phyloP scores from a whole-genome alignment of 2,888 invertebrate species.

The Yponomeuta evonymella region DNA sequence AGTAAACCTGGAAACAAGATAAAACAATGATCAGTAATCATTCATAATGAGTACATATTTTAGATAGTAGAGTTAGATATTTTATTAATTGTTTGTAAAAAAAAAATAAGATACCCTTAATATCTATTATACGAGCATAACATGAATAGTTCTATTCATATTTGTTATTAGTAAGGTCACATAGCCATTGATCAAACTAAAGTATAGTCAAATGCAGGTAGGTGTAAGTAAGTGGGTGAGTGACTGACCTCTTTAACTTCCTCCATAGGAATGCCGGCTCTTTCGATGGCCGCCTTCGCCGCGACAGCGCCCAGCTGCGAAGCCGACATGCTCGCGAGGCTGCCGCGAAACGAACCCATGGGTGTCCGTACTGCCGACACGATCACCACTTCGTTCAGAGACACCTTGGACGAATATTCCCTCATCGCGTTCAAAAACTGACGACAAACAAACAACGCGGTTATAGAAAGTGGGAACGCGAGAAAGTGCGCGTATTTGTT shows the following conservation, averaged over 20 bases:
- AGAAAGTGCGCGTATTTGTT: neutral
- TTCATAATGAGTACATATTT: too few relatives aligned
- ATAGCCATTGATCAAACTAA: neutral
- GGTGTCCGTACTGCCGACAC: constrained; percentile 96
- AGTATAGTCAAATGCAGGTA: neutral
- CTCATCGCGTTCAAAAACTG: constrained; percentile 60
- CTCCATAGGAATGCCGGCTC: constrained; percentile 87
- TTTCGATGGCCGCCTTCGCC: constrained; percentile 87
- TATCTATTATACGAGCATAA: too few relatives aligned
- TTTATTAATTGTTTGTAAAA: too few relatives aligned
- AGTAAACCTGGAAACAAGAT: constrained; percentile 56
- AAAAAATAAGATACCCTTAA: too few relatives aligned
- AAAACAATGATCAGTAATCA: too few relatives aligned
- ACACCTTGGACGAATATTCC: constrained; percentile 61
- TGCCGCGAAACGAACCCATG: constrained; percentile 95
- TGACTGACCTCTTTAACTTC: constrained; percentile 90
- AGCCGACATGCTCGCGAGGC: constrained; percentile 87
- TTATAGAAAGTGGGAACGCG: neutral
- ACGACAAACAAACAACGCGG: constrained; percentile 22
- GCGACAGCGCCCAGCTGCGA: constrained; percentile 94
- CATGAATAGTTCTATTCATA: too few relatives aligned
- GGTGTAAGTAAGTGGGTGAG: constrained; percentile 45
- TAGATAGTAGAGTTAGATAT: too few relatives aligned
- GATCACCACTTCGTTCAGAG: constrained; percentile 92
- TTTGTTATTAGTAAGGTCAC: too few relatives aligned